Evolutionary conservation across 2,888 invertebrate species (phyloP), one percentile per base, ranked within the genome.

Genomic region (Andrena praecox): DNA sequence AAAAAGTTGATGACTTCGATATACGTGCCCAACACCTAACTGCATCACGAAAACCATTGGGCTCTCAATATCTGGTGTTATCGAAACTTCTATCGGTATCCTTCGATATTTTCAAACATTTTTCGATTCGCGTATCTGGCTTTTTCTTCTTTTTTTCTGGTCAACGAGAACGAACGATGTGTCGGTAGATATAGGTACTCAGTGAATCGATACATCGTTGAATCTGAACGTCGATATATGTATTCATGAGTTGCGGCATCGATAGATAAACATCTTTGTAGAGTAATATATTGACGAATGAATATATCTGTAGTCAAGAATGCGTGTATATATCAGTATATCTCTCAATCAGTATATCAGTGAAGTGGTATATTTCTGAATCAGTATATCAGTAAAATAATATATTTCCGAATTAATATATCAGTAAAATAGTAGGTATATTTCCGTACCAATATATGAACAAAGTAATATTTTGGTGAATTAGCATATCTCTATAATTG

Each of bases 201-300:
- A 35, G 63, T 63, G 35, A 35, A 35, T 63, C 31, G 35, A 33
- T 63, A 20, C 20, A 63, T 35, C 20, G 63, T 20, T 35, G 35
- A 35, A 33, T 29, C 16, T n/a, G 33, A 54, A 68, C 31, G 33
- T 31, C n/a, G 52, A 24, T 20, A 35, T 4, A 63, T 10, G 20
- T 35, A 63, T 63, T 20, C 35, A 35, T 35, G 31, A 31, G 31
- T 10, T 35, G 35, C 20, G 4, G 20, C 16, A 20, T 35, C 63
- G 20, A 35, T 35, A 4, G 20, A 35, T 35, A 35, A 24, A 4
- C 24, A 12, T 35, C 7, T 63, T 8, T 8, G 24, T 35, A 12
- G 5, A 35, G n/a, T 35, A n/a, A 20, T 35, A 24, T 12, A 12
- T 35, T 20, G 60, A n/a, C n/a, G 8, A 60, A 8, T 31, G 16